Conservation (phyloP, 1,140 invertebrate genomes). For the Brachionus koreanus region DNA sequence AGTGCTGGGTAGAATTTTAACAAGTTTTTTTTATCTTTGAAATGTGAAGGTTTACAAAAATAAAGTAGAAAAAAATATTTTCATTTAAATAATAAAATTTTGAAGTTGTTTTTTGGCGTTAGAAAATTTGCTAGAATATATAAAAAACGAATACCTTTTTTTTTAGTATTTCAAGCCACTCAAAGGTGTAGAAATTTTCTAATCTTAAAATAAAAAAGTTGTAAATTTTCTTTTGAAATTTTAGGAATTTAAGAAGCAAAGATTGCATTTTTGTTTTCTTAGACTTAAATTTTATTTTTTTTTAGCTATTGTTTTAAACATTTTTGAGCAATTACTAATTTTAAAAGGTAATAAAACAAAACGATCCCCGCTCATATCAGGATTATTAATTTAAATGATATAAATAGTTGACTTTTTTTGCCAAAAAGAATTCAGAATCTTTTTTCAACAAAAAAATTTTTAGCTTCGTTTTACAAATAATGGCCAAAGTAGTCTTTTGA, state of each 20-base stretch:
- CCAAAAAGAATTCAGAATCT: neutral
- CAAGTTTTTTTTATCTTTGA: neutral
- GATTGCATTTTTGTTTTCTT: slow-evolving; percentile 24
- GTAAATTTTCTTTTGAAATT: neutral
- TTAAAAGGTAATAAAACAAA: slow-evolving; percentile 33
- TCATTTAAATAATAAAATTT: neutral
- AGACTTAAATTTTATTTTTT: neutral
- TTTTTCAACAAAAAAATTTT: neutral
- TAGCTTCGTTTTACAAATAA: neutral
- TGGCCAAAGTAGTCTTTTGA: neutral
- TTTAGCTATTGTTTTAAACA: slow-evolving; percentile 4
- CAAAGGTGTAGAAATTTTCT: neutral
- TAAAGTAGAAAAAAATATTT: neutral
- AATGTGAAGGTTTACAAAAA: slow-evolving; percentile 3
- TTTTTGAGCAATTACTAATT: slow-evolving; percentile 34
- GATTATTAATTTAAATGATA: neutral
- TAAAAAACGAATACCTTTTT: neutral
- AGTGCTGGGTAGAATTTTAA: neutral
- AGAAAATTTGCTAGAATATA: neutral
- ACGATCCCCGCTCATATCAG: neutral
- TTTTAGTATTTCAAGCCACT: neutral
- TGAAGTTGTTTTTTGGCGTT: neutral
- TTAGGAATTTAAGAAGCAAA: neutral
- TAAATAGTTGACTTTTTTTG: slow-evolving; percentile 19
- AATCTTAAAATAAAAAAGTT: slow-evolving; percentile 13